Evolutionary conservation across 23 tunicate species (phyloP).

Genomic region (Phallusia fumigata): DNA sequence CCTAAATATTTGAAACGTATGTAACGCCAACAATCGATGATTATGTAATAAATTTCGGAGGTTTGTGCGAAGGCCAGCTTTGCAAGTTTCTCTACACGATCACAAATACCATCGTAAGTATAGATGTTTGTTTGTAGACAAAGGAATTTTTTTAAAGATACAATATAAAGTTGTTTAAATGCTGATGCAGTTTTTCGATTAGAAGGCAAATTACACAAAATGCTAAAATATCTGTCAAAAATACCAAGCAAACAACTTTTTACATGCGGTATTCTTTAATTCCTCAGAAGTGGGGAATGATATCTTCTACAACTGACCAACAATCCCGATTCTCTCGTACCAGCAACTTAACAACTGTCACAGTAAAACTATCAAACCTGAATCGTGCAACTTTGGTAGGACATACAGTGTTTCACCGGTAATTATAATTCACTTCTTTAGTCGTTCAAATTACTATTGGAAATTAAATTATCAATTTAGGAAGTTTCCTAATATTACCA

Average conservation of each 20-base stretch:
- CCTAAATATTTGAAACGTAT: no score
- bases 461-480: neutral
- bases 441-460: neutral
- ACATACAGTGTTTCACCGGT: neutral
- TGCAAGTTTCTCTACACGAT: neutral
- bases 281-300: neutral
- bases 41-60: neutral
- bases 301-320: no score
- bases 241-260: no score
- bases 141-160: neutral
- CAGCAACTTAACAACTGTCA: neutral
- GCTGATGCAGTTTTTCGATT: no score
- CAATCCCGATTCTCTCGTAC: no score
- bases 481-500: neutral
- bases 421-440: no score
- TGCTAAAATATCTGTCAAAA: no score
- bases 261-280: no score
- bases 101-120: neutral
- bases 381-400: neutral
- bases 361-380: neutral
- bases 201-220: no score
- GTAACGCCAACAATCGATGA: neutral
- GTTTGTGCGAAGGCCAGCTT: neutral
- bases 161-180: neutral
- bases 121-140: neutral